Conservation (phyloP, 2,797 vertebrate species). For the Carcharodon carcharias region DNA sequence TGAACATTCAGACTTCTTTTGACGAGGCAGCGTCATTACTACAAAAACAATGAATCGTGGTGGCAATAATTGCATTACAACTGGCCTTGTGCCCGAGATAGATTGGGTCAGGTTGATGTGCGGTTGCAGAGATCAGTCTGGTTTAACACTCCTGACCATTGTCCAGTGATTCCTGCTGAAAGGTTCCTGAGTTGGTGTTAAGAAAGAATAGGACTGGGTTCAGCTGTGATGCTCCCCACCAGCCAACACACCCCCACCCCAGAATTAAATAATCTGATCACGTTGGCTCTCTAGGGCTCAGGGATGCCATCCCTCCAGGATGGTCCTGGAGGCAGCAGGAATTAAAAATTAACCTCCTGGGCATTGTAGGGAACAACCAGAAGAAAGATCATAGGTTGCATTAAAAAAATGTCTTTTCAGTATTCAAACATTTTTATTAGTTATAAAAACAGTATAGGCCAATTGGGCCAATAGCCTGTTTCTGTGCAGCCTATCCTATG, state of each 20-base stretch:
- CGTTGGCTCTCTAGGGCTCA: not conserved
- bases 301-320: not conserved
- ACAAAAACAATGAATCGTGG: not conserved
- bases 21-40: not conserved
- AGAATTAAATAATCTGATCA: not conserved
- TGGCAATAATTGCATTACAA: not conserved
- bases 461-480: no score
- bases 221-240: not conserved
- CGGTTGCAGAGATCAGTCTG: not conserved
- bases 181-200: not conserved
- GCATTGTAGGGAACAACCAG: not conserved
- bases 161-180: not conserved
- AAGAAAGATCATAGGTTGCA: not conserved
- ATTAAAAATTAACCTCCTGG: no score
- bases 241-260: no score
- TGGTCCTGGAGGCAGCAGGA: not conserved
- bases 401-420: not conserved
- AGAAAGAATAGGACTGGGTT: not conserved
- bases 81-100: not conserved
- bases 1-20: not conserved
- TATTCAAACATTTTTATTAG: not conserved
- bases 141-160: not conserved
- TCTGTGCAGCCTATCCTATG: not conserved
- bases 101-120: not conserved
- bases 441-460: not conserved